Percentiles rank a stretch among this genome's conserved stretches.
Conservation (phyloP, 92 coral and sea anemone species). For the Nematostella vectensis region DNA sequence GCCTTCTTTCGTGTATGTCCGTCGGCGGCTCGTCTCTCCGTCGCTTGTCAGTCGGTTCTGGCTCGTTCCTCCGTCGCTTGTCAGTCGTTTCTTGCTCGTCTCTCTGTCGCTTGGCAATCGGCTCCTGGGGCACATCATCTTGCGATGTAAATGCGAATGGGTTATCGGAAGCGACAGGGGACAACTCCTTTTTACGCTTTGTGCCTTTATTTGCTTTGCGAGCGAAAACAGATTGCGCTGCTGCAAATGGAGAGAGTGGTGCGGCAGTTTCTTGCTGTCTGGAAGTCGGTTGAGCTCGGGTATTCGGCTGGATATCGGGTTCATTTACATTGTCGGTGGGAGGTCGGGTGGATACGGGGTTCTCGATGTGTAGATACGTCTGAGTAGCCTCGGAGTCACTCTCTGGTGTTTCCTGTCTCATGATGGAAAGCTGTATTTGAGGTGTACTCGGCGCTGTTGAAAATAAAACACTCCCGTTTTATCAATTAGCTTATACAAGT, state of each 20-base stretch:
- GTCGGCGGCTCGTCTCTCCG: neutral
- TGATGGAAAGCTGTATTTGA: constrained; percentile 67
- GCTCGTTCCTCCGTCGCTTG: neutral
- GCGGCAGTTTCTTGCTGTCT: constrained; percentile 4
- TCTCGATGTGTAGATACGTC: constrained; percentile 37
- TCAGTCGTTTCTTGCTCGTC: neutral
- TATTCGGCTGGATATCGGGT: too few species aligned
- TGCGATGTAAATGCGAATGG: constrained; percentile 61
- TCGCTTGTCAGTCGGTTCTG: neutral
- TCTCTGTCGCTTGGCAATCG: neutral
- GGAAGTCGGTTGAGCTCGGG: constrained; percentile 16
- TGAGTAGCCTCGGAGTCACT: constrained; percentile 51
- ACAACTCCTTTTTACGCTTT: constrained; percentile 2
- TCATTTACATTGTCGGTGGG: too few species aligned
- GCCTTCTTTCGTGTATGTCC: neutral
- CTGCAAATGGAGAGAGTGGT: constrained; percentile 4
- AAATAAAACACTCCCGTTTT: too few species aligned
- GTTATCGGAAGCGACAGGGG: constrained; percentile 25
- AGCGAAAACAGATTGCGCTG: constrained; percentile 43
- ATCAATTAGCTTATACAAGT: too few species aligned
- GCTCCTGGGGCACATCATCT: constrained; percentile 33
- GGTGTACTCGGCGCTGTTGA: constrained; percentile 7
- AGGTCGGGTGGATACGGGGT: too few species aligned
- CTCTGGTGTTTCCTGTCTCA: constrained; percentile 44
- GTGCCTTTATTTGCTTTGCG: constrained; percentile 14